Conservation (phyloP, 2,797 vertebrate genomes). For the Fundulus diaphanus region DNA sequence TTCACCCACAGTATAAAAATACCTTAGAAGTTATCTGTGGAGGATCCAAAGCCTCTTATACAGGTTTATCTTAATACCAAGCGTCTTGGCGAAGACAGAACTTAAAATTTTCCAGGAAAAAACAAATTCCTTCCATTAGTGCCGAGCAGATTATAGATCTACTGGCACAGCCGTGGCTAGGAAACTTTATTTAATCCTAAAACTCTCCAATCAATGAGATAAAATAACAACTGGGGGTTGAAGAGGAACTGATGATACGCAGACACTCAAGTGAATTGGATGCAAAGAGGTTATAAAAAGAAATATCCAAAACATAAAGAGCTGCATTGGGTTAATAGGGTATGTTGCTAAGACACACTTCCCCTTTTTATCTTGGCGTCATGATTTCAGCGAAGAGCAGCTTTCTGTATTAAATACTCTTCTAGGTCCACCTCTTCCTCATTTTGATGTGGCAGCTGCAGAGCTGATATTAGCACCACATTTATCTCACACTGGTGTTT, state of each 20-base stretch:
- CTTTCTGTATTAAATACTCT: constrained; percentile 27
- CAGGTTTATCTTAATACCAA: constrained; percentile 17
- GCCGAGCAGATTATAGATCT: neutral
- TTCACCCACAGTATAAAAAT: constrained; percentile 17
- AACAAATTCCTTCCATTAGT: constrained; percentile 26
- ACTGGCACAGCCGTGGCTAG: constrained; percentile 3
- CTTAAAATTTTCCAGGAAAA: constrained; percentile 21
- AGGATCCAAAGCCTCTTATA: constrained; percentile 21
- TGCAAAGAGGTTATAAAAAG: constrained; percentile 12
- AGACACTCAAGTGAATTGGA: constrained; percentile 22
- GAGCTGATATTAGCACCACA: constrained; percentile 61
- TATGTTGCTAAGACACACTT: constrained; percentile 21
- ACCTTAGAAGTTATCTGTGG: constrained; percentile 13
- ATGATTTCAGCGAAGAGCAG: constrained; percentile 23
- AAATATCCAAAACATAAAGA: constrained; percentile 6
- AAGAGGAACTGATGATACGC: constrained; percentile 25
- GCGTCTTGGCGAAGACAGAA: constrained; percentile 6
- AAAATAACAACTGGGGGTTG: constrained; percentile 17
- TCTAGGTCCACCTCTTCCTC: constrained; percentile 22
- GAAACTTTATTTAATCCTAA: constrained; percentile 4
- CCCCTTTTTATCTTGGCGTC: neutral
- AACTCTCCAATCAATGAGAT: constrained; percentile 18
- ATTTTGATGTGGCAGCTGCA: constrained; percentile 50
- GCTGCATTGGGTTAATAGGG: constrained; percentile 7
- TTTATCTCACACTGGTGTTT: constrained; percentile 32